Percentiles rank a stretch among this genome's conserved stretches.
Conservation (phyloP, 2,113 vertebrate genomes). For the Hydrolagus affinis region DNA sequence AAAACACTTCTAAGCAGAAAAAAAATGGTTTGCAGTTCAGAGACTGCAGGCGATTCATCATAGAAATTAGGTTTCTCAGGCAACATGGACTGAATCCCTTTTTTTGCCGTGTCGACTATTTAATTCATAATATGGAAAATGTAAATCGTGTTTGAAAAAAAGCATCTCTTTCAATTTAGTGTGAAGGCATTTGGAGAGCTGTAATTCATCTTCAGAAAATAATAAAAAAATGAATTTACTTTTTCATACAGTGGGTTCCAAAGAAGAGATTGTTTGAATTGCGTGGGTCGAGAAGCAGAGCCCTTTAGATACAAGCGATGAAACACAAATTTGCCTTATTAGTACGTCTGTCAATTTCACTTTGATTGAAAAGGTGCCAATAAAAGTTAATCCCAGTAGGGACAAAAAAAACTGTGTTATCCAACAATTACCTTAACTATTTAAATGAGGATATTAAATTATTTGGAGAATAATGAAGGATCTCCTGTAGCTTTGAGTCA, state of each 20-base stretch:
- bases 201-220: constrained; percentile 33
- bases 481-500: neutral
- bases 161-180: constrained; percentile 33
- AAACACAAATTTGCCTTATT: constrained; percentile 14
- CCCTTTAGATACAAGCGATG: constrained; percentile 18
- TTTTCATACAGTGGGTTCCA: constrained; percentile 16
- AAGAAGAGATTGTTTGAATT: constrained; percentile 27
- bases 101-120: constrained; percentile 31
- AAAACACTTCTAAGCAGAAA: constrained; percentile 15
- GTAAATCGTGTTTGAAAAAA: constrained; percentile 30
- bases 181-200: constrained; percentile 29
- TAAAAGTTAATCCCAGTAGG: constrained; percentile 19
- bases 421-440: constrained; percentile 24
- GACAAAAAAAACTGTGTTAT: neutral
- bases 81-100: constrained; percentile 27
- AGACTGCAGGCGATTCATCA: constrained; percentile 29
- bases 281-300: constrained; percentile 1
- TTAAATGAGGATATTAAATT: constrained; percentile 26
- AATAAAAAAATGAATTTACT: constrained; percentile 31
- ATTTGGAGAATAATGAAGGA: neutral
- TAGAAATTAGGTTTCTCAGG: constrained; percentile 30
- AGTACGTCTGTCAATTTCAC: constrained; percentile 10
- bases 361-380: constrained; percentile 24
- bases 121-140: constrained; percentile 30
- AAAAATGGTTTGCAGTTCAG: constrained; percentile 28